Conservation (phyloP, 2,113 vertebrate genomes). For the Isurus oxyrinchus region DNA sequence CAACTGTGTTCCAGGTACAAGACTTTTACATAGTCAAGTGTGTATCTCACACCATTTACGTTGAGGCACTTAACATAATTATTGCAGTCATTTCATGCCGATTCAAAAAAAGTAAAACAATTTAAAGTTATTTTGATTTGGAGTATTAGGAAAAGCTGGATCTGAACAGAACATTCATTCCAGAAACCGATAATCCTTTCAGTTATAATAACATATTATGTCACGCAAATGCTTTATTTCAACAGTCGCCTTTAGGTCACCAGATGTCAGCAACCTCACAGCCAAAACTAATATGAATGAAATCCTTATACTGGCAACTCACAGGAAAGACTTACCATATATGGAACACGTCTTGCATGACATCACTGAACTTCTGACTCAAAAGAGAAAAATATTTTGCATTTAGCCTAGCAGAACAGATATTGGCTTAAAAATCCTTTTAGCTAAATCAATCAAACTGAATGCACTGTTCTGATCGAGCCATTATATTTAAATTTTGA, state of each 20-base stretch:
- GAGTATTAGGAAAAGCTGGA: neutral
- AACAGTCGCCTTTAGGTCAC: slow-evolving; percentile 20
- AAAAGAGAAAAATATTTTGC: slow-evolving; percentile 15
- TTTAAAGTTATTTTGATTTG: neutral
- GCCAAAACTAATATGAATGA: slow-evolving; percentile 36
- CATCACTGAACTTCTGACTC: slow-evolving; percentile 24
- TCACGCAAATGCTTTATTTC: neutral
- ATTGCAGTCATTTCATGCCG: neutral
- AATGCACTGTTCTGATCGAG: neutral
- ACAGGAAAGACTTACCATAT: slow-evolving; percentile 33
- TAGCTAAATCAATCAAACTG: neutral
- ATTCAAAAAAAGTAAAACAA: neutral
- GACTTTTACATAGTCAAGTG: neutral
- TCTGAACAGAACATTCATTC: neutral
- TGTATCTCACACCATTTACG: neutral
- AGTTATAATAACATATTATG: neutral
- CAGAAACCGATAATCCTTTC: neutral
- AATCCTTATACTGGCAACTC: slow-evolving; percentile 11
- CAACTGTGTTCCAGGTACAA: neutral
- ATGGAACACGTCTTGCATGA: slow-evolving; percentile 1
- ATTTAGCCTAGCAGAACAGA: neutral
- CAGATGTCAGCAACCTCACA: slow-evolving; percentile 35
- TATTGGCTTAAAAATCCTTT: neutral
- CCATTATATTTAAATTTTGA: neutral
- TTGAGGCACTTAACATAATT: neutral